Conservation (phyloP, 2,888 invertebrate species). For the Arrhopalites spinosus region DNA sequence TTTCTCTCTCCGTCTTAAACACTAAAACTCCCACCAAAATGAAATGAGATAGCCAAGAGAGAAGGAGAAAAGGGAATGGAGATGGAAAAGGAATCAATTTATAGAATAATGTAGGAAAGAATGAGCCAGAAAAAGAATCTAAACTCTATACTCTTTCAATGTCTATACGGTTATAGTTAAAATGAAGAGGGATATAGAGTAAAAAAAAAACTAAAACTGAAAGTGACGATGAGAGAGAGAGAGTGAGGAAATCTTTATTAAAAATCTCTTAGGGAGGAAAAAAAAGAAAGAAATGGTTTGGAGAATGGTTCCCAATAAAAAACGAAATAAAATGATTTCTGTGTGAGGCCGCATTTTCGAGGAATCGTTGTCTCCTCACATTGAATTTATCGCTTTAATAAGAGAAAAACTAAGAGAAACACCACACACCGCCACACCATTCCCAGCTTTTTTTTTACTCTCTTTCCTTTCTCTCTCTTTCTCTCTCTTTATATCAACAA, state of each 20-base stretch:
- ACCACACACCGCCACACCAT: not conserved
- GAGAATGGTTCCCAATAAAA: slow-evolving; percentile 31
- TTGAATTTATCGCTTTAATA: slow-evolving; percentile 55
- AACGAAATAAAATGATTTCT: slow-evolving; percentile 52
- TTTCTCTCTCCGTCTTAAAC: too few relatives aligned
- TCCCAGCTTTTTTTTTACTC: too few relatives aligned
- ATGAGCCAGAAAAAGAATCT: too few relatives aligned
- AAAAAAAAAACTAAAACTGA: not conserved
- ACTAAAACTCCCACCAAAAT: too few relatives aligned
- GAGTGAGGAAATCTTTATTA: slow-evolving; percentile 32
- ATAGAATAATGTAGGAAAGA: too few relatives aligned
- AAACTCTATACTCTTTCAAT: too few relatives aligned
- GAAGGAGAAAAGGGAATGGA: too few relatives aligned
- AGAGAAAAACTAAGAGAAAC: slow-evolving; percentile 42
- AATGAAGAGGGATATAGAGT: not conserved
- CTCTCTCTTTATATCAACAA: not conserved
- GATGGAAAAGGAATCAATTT: too few relatives aligned
- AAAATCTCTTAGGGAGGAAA: slow-evolving; percentile 24
- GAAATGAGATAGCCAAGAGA: too few relatives aligned
- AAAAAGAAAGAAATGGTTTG: slow-evolving; percentile 9
- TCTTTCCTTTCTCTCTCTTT: too few relatives aligned
- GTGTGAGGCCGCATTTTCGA: slow-evolving; percentile 54
- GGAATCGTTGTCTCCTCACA: slow-evolving; percentile 46
- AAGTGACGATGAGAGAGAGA: not conserved
- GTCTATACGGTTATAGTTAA: too few relatives aligned